Conservation (phyloP, 2,113 vertebrate species). For the Rutilus rutilus region DNA sequence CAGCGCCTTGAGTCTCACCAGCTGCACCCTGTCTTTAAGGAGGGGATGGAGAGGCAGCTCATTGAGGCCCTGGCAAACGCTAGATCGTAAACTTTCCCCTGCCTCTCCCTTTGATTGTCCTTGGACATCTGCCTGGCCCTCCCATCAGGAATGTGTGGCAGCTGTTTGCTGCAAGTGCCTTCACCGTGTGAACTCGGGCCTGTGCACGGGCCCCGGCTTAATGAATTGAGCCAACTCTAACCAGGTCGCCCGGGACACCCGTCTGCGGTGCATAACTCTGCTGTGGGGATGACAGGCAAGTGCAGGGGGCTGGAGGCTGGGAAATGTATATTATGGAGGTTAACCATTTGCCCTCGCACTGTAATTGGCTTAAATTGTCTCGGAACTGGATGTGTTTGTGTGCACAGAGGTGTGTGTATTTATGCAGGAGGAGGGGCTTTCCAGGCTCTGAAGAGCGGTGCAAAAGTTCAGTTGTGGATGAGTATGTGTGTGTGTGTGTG, state of each 20-base stretch:
- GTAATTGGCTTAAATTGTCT: conserved; percentile 99
- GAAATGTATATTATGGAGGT: conserved; percentile 82
- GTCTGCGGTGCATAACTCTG: conserved; percentile 80
- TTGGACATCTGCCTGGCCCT: conserved; percentile 98
- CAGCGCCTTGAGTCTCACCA: conserved; percentile 87
- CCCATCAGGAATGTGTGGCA: conserved; percentile 97
- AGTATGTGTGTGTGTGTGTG: conserved; percentile 41
- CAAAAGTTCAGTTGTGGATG: conserved; percentile 71
- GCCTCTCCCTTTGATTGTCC: conserved; percentile 95
- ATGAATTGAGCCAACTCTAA: conserved; percentile 96
- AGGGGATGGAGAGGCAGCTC: conserved; percentile 84
- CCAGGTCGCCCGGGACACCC: conserved; percentile 76
- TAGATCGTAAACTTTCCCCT: conserved; percentile 91
- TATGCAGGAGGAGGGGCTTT: conserved; percentile 76
- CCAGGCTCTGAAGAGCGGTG: conserved; percentile 62
- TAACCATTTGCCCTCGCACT: conserved; percentile 85
- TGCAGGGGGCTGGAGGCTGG: conserved; percentile 72
- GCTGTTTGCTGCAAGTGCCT: conserved; percentile 96
- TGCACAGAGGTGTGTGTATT: conserved; percentile 44
- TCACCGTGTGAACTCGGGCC: conserved; percentile 80
- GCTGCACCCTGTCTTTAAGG: conserved; percentile 94
- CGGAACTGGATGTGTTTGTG: conserved; percentile 82
- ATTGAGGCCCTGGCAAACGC: conserved; percentile 95
- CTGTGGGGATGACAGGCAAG: conserved; percentile 75
- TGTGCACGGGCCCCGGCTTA: conserved; percentile 82